A percentile compares a stretch with the other conserved stretches of the same genome.
These are phyloP conservation scores for Polylopha cassiicola DNA, from an alignment of 2,888 invertebrate genomes.

Conservation along the genomic window DNA sequence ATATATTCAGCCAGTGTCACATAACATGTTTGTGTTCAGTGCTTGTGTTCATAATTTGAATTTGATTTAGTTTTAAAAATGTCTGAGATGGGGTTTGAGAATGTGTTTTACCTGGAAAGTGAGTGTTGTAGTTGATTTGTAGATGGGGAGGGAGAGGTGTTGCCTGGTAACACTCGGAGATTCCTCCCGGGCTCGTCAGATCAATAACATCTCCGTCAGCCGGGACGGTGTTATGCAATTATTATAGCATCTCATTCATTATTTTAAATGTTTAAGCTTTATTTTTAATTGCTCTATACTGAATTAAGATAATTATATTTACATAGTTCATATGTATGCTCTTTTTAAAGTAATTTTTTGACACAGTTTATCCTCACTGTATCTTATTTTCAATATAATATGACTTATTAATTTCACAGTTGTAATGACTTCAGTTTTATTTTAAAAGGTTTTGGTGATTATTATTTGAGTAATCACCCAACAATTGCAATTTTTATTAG, in stretches of 20 bases:
- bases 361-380: too few relatives aligned
- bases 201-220: conserved; percentile 70
- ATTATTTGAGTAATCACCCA: too few relatives aligned
- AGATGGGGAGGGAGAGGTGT: conserved; percentile 63
- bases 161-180: conserved; percentile 66
- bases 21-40: conserved; percentile 53
- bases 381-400: too few relatives aligned
- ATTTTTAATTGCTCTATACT: conserved; percentile 20
- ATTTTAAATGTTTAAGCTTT: conserved; percentile 29
- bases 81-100: conserved; percentile 73
- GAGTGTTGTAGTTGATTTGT: conserved; percentile 53
- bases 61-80: conserved; percentile 44
- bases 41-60: conserved; percentile 33
- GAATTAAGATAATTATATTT: too few relatives aligned
- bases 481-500: too few relatives aligned
- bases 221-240: conserved; percentile 69
- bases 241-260: conserved; percentile 23
- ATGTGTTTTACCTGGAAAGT: conserved; percentile 75
- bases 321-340: too few relatives aligned
- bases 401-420: too few relatives aligned
- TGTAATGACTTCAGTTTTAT: too few relatives aligned
- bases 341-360: too few relatives aligned
- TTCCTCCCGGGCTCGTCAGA: conserved; percentile 56
- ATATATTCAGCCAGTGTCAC: conserved; percentile 43
- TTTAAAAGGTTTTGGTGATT: too few relatives aligned